Percentiles rank a stretch among this genome's conserved stretches.
Conservation (phyloP, 2,797 vertebrate genomes). For the Phyllotis vaccarum region DNA sequence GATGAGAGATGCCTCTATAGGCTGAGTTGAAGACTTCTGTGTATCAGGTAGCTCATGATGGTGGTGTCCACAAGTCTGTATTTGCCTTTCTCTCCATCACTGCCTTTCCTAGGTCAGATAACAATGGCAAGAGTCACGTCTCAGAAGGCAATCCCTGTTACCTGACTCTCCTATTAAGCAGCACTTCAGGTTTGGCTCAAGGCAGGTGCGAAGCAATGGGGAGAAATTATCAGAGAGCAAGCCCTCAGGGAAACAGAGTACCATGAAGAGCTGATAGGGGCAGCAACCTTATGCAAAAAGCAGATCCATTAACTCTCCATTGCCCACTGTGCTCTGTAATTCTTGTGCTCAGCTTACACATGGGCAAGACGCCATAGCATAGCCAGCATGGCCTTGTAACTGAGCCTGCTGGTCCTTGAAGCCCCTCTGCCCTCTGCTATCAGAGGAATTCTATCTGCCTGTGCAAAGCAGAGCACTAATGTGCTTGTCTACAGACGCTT, state of each 20-base stretch:
- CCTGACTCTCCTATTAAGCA: conserved; percentile 68
- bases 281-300: rapidly evolving
- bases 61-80: conserved; percentile 66
- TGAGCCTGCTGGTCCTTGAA: neutral
- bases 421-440: neutral
- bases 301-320: conserved; percentile 17
- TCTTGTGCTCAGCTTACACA: conserved; percentile 59
- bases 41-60: conserved; percentile 72
- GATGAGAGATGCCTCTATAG: conserved; percentile 73
- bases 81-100: conserved; percentile 52
- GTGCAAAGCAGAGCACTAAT: neutral
- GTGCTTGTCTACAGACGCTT: neutral
- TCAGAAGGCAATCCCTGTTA: conserved; percentile 49
- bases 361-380: neutral
- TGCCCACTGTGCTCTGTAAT: conserved; percentile 20
- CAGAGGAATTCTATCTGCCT: neutral
- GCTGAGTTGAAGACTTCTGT: neutral
- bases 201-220: neutral
- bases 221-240: conserved; percentile 70
- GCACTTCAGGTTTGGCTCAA: conserved; percentile 31
- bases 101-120: conserved; percentile 61
- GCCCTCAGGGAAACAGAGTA: conserved; percentile 55
- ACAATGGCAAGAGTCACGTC: conserved; percentile 65
- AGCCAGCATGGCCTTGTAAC: neutral
- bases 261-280: neutral